These are phyloP conservation scores for Tachypleus tridentatus DNA, from an alignment of 1,140 invertebrate species.

Conservation along the genomic window DNA sequence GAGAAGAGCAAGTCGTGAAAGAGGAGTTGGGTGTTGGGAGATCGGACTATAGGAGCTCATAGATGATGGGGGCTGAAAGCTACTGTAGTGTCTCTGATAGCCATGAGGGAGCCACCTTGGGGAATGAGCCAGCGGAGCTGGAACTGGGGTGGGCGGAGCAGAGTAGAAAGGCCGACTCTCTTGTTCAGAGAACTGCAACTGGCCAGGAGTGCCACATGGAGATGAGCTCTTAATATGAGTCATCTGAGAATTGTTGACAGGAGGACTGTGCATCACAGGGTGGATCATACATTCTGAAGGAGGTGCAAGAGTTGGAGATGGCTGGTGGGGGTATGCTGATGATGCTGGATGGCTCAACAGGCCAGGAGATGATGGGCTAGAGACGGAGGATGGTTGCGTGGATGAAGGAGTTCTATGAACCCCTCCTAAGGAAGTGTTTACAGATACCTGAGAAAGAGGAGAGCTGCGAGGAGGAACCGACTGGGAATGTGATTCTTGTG, in stretches of 20 bases:
- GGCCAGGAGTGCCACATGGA: not conserved
- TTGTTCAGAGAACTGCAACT: constrained; percentile 8
- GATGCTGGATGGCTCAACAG: too few relatives aligned
- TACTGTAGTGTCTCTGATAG: constrained; percentile 15
- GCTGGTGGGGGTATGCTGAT: too few relatives aligned
- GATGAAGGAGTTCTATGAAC: too few relatives aligned
- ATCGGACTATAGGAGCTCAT: constrained; percentile 14
- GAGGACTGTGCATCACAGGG: constrained; percentile 6
- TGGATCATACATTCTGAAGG: too few relatives aligned
- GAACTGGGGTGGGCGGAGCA: constrained; percentile 18
- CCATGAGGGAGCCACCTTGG: constrained; percentile 18
- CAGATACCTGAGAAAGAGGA: too few relatives aligned
- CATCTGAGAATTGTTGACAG: constrained; percentile 4
- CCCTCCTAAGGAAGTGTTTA: too few relatives aligned
- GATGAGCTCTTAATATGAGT: too few relatives aligned
- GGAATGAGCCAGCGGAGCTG: constrained; percentile 14
- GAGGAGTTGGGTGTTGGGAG: constrained; percentile 16
- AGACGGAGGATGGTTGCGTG: too few relatives aligned
- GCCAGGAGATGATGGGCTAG: too few relatives aligned
- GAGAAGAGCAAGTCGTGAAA: constrained; percentile 19
- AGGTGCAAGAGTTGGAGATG: too few relatives aligned
- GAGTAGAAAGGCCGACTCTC: constrained; percentile 19
- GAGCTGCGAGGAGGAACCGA: too few relatives aligned
- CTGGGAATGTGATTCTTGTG: too few relatives aligned
- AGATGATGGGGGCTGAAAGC: constrained; percentile 15